A percentile compares a stretch with the other conserved stretches of the same genome.
Evolutionary conservation across 2,888 invertebrate species (phyloP).

Genomic region (Empis livida): DNA sequence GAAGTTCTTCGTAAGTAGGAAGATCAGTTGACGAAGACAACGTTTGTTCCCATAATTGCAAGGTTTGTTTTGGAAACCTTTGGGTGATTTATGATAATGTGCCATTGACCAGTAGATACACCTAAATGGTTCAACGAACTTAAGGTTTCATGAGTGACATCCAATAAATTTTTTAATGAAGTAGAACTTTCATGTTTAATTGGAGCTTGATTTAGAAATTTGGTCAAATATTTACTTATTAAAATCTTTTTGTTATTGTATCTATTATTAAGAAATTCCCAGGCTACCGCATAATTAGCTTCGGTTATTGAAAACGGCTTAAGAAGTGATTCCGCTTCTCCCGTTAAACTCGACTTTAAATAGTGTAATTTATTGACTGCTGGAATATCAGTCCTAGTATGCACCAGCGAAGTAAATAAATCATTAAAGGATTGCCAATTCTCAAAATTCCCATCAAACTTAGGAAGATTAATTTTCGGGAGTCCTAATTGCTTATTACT

Average conservation of each 20-base stretch:
- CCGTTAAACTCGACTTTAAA: neutral
- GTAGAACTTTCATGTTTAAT: too few species aligned
- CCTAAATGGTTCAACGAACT: too few species aligned
- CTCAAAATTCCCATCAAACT: neutral
- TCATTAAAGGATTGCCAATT: neutral
- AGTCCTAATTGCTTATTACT: neutral
- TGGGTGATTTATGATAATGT: too few species aligned
- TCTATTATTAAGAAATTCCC: neutral
- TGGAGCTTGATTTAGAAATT: neutral
- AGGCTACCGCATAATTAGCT: neutral
- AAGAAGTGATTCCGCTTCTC: neutral
- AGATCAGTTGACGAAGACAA: too few species aligned
- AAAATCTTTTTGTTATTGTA: neutral
- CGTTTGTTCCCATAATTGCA: too few species aligned
- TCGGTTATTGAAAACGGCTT: neutral
- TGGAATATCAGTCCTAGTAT: neutral
- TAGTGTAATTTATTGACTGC: slow-evolving; percentile 1
- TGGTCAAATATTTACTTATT: neutral
- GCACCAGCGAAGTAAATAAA: neutral
- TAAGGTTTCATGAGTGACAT: too few species aligned
- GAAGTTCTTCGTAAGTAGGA: too few species aligned
- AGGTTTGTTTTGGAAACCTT: too few species aligned
- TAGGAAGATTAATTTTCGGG: neutral
- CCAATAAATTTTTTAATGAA: too few species aligned
- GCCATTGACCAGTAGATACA: too few species aligned